These are phyloP conservation scores for Lethrus apterus DNA, from an alignment of 1,140 invertebrate genomes.

Conservation along the genomic window DNA sequence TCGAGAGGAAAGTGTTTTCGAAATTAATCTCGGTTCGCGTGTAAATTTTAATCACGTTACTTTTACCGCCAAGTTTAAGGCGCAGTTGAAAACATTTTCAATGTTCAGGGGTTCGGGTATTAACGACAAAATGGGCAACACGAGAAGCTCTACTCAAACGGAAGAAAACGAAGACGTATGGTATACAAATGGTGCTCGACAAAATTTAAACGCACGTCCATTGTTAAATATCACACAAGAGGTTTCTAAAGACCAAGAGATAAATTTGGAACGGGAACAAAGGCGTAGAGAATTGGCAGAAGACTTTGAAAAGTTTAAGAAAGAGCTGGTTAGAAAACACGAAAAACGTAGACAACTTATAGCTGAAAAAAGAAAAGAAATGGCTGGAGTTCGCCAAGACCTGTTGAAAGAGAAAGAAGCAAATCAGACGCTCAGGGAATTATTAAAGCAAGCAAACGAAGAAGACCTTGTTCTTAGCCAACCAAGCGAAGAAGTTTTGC, in stretches of 20 bases:
- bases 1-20: too few relatives aligned
- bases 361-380: slow-evolving; percentile 49
- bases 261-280: slow-evolving; percentile 13
- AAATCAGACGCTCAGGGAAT: slow-evolving; percentile 33
- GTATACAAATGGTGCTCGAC: slow-evolving; percentile 1
- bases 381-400: slow-evolving; percentile 46
- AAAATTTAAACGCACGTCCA: slow-evolving; percentile 8
- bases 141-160: slow-evolving; percentile 5
- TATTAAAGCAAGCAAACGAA: slow-evolving; percentile 14
- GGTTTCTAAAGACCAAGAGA: not conserved
- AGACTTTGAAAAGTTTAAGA: slow-evolving; percentile 48
- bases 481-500: slow-evolving; percentile 31
- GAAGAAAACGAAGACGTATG: slow-evolving; percentile 4
- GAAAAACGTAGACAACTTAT: slow-evolving; percentile 51
- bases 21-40: too few relatives aligned
- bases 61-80: too few relatives aligned
- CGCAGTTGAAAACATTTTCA: too few relatives aligned
- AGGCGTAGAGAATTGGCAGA: slow-evolving; percentile 9
- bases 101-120: too few relatives aligned
- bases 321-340: slow-evolving; percentile 49
- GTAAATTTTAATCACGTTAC: too few relatives aligned
- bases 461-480: not conserved
- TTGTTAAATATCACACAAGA: too few relatives aligned
- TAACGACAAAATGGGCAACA: slow-evolving; percentile 20
- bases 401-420: slow-evolving; percentile 45